Conservation (phyloP, 2,113 vertebrate genomes). For the Mungos mungo region DNA sequence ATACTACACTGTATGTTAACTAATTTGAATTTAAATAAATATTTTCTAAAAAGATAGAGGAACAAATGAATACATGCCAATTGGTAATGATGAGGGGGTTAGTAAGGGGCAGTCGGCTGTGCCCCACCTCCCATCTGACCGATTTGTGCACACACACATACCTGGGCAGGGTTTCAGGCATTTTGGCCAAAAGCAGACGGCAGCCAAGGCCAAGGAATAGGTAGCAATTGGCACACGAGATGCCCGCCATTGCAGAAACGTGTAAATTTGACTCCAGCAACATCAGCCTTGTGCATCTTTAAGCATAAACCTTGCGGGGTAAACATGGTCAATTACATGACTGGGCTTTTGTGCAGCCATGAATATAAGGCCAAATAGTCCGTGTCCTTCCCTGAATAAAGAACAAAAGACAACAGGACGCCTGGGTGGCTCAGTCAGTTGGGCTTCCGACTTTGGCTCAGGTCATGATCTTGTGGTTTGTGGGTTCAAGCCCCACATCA, state of each 20-base stretch:
- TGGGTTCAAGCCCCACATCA: too few species aligned
- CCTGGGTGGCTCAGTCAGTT: too few species aligned
- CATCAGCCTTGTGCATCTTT: background rate
- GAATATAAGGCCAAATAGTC: background rate
- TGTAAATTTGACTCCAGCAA: background rate
- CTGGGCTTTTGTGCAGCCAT: background rate
- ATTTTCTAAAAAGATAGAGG: background rate
- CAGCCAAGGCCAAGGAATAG: background rate
- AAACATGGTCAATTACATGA: background rate
- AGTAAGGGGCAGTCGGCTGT: too few species aligned
- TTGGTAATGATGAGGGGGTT: too few species aligned
- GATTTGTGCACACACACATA: background rate
- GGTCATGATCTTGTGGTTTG: too few species aligned
- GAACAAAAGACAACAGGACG: background rate
- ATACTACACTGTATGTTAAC: too few species aligned
- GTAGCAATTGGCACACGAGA: background rate
- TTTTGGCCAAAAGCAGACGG: background rate
- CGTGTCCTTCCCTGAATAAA: background rate
- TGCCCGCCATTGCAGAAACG: background rate
- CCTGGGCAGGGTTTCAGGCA: background rate
- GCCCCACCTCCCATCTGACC: background rate
- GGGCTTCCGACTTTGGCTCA: too few species aligned
- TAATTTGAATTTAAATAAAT: too few species aligned
- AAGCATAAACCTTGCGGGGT: background rate
- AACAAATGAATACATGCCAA: background rate